Percentiles rank a stretch among this genome's conserved stretches.
phyloP scores from a whole-genome alignment of 2,113 vertebrate species.

The Vulpes lagopus region DNA sequence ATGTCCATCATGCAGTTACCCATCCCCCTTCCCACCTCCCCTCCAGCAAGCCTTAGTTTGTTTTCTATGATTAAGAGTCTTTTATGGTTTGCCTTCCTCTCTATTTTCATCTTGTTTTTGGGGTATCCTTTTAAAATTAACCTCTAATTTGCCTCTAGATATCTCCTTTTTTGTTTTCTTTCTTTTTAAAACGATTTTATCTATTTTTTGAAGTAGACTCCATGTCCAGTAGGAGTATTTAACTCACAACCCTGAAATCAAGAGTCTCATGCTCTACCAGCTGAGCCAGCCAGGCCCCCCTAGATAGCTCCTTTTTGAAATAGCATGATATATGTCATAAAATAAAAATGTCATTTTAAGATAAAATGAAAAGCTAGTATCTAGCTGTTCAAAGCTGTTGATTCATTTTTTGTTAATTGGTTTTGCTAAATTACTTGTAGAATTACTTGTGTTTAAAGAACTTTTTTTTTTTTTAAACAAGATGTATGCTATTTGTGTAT shows the following conservation, averaged over 20 bases:
- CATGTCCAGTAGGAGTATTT: background rate
- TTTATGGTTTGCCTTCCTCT: background rate
- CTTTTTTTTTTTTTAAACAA: background rate
- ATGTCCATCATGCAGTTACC: background rate
- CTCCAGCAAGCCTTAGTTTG: background rate
- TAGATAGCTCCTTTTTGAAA: slow-evolving; percentile 52
- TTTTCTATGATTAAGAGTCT: background rate
- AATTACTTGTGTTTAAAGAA: slow-evolving; percentile 54
- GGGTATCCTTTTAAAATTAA: slow-evolving; percentile 49
- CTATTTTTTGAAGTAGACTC: background rate
- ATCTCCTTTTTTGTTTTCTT: slow-evolving; percentile 14
- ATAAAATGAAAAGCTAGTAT: background rate
- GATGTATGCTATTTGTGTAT: slow-evolving; percentile 25
- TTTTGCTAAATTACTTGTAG: slow-evolving; percentile 54
- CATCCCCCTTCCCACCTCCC: background rate
- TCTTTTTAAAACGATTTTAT: background rate
- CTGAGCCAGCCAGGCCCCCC: background rate
- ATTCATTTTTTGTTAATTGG: background rate
- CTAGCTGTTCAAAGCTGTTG: slow-evolving; percentile 36
- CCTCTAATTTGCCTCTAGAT: slow-evolving; percentile 53
- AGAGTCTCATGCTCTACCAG: background rate
- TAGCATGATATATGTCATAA: slow-evolving; percentile 6
- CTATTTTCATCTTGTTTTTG: background rate
- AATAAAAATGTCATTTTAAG: slow-evolving; percentile 39
- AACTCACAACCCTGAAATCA: background rate